Percentiles rank a stretch among this genome's conserved stretches.
Evolutionary conservation across 2,797 vertebrate species (phyloP).

Genomic region (Mormyrops attenuatus): DNA sequence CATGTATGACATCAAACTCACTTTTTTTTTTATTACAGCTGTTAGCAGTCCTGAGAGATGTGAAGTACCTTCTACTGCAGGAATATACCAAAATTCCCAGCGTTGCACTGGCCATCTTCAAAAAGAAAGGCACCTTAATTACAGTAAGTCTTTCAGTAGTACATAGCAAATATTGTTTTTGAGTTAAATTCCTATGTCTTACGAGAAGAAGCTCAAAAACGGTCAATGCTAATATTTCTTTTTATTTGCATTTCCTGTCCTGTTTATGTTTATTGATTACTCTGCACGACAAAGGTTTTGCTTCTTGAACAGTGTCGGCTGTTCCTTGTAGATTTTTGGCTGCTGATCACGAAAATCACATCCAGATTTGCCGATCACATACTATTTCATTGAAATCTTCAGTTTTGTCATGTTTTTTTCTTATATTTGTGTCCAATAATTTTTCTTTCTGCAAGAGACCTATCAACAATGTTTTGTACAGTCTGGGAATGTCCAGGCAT

Average conservation of each 20-base stretch:
- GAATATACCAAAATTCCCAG: slow-evolving; percentile 58
- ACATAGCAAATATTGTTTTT: background rate
- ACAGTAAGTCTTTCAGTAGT: slow-evolving; percentile 53
- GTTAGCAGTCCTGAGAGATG: slow-evolving; percentile 68
- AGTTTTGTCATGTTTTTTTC: too few relatives aligned
- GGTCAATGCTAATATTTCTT: background rate
- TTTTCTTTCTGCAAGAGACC: too few relatives aligned
- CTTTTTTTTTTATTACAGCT: slow-evolving; percentile 51
- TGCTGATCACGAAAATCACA: too few relatives aligned
- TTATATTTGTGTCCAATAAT: too few relatives aligned
- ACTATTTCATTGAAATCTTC: too few relatives aligned
- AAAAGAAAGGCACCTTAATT: slow-evolving; percentile 63
- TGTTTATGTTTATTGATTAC: background rate
- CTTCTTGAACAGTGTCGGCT: too few relatives aligned
- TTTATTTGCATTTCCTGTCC: background rate
- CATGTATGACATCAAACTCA: background rate
- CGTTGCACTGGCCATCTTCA: slow-evolving; percentile 61
- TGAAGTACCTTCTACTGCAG: slow-evolving; percentile 69
- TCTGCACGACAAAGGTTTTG: too few relatives aligned
- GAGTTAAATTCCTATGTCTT: background rate
- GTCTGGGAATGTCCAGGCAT: too few relatives aligned
- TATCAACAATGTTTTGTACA: too few relatives aligned
- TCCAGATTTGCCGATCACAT: too few relatives aligned
- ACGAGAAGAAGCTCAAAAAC: background rate
- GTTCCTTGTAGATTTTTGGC: too few relatives aligned